Base-by-base conservation (phyloP, 1,140 invertebrate genomes). In the Branchinecta lynchi region DNA sequence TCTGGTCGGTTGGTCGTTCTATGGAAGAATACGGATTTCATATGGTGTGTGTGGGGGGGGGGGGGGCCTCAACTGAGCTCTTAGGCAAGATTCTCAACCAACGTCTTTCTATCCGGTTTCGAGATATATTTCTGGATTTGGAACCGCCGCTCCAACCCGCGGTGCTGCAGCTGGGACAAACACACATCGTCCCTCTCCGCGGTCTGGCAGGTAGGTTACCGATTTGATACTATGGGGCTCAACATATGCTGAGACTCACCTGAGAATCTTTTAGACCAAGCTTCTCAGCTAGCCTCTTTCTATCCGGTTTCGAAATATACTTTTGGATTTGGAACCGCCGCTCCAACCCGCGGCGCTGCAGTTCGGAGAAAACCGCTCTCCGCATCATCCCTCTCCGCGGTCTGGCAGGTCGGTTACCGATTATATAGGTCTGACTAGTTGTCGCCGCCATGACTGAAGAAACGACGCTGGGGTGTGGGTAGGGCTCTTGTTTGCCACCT, bases 101-200 rank as follows among this genome's bases (percentile, higher is more conserved):
- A 80, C 76, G 96, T 96, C 79, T 96, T 92, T 76, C 95, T 84
- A 79, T 98, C 94, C 0, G 93, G 93, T 78, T 98, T 98, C 70
- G 91, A 95, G 76, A 98, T 97, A 79, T 98, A 98, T 79, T 97
- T 96, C 79, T 98, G 94, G n/a, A 94, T 84, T 77, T 94, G 91
- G 79, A 97, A 97, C 74, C 93, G 80, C 73, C 93, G 89, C 80
- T 98, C 95, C 68, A 98, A 81, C 0, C 94, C 94, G 74, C 95
- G 92, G 68, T 94, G 80, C 76, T 98, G 95, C 0, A 93, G 84
- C 76, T 96, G 92, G 67, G 90, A 95, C 80, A 91, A 90, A 44
- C 94, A 92, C 7, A 80, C 87, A 97, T 92, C 92, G 96, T 96
- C 0, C 93, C 93, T 10, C 93, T 81, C 6, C 93, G 83, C 17